Evolutionary conservation across 2,113 vertebrate genomes (phyloP), one percentile per base, ranked within the genome.

Genomic region (Archilochus colubris): DNA sequence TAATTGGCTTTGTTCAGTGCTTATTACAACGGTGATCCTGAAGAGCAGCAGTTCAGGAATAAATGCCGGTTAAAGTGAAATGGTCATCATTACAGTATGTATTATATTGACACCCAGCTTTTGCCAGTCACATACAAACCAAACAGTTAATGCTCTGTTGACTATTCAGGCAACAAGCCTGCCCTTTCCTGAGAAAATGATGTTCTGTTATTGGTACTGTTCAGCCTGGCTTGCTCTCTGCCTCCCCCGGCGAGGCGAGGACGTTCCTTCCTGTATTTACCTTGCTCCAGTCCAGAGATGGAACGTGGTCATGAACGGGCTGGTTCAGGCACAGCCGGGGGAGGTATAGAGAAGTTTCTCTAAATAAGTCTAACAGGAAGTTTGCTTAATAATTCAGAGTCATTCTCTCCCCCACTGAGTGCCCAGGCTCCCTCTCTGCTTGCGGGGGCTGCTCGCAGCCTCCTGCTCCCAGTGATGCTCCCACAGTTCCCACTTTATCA

Each of bases 1-100:
- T 40, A 40, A 40, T 40, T 40, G 40, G 78, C 50, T 95, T 97
- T 96, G 93, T 96, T 97, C 97, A 94, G 86, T 96, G 89, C 96
- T 98, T 96, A 96, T 96, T 96, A 95, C 96, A 89, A 89, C 93
- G 97, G 96, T 96, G 95, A 95, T 96, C 96, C 94, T 96, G 96
- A 96, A 97, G 95, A 97, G 76, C 78, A 96, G 95, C 91, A 86
- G 94, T 95, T 97, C 96, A 97, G 96, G 97, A 97, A 93, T 96
- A 92, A 95, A 92, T 21, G 76, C 94, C 58, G 40, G 96, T 96
- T 82, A 83, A 93, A 96, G 94, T 19, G 21, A 81, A 90, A 95
- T 81, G 89, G 91, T 97, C 96, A 95, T 94, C 95, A 79, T 90
- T 59, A 77, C 88, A 46, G 93, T 51, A 36, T 44, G n/a, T 54